Conservation (phyloP, 2,113 vertebrate species). For the Cheirogaleus medius region DNA sequence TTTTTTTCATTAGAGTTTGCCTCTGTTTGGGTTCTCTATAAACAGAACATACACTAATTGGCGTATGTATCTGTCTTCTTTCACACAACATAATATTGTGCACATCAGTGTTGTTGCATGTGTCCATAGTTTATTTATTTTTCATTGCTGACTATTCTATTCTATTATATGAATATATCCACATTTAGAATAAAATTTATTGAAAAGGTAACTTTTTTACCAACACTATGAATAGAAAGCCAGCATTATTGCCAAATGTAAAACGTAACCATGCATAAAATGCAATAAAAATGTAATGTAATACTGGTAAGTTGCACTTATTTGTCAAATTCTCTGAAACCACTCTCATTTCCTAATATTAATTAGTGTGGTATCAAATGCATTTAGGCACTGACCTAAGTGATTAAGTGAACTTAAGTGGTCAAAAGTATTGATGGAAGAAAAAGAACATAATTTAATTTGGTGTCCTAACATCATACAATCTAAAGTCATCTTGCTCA, state of each 20-base stretch:
- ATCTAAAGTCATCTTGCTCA: not conserved
- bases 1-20: not conserved
- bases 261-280: not conserved
- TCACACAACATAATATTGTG: not conserved
- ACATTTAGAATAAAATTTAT: not conserved
- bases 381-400: not conserved
- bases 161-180: not conserved
- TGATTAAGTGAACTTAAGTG: not conserved
- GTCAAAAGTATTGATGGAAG: not conserved
- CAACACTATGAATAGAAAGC: not conserved
- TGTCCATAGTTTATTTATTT: not conserved
- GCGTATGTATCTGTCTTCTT: not conserved
- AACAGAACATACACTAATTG: not conserved
- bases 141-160: not conserved
- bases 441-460: not conserved
- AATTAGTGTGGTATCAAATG: not conserved
- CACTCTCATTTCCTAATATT: not conserved
- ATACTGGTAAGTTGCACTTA: not conserved
- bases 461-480: not conserved
- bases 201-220: not conserved
- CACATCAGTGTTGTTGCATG: not conserved
- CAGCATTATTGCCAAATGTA: not conserved
- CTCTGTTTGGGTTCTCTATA: not conserved
- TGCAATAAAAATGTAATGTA: not conserved
- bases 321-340: not conserved